Evolutionary conservation across 2,797 vertebrate genomes (phyloP).

Genomic region (Calcarius lapponicus): DNA sequence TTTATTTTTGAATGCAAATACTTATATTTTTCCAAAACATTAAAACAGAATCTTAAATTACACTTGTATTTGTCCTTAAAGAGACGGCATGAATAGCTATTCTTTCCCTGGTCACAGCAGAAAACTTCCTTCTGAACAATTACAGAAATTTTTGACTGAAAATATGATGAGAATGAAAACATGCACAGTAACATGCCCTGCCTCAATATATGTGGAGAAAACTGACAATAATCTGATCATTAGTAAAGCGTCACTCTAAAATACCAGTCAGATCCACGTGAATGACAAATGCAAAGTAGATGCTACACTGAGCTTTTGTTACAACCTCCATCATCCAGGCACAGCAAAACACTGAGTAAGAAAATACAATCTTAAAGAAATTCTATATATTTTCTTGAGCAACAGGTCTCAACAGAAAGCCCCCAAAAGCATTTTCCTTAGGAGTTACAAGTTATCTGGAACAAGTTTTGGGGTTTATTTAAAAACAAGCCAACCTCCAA

Average conservation of each 20-base stretch:
- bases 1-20: not conserved
- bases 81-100: not conserved
- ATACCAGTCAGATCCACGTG: not conserved
- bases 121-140: not conserved
- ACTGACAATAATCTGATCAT: not conserved
- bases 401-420: not conserved
- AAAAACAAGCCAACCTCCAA: not conserved
- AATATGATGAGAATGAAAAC: not conserved
- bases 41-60: not conserved
- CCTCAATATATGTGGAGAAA: not conserved
- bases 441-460: not conserved
- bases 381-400: not conserved
- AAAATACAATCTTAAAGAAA: not conserved
- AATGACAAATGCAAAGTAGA: not conserved
- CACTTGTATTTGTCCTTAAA: not conserved
- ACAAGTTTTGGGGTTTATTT: not conserved
- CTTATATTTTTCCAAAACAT: not conserved
- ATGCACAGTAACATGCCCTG: not conserved
- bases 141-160: not conserved
- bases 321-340: not conserved
- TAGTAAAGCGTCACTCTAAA: not conserved
- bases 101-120: not conserved
- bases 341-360: not conserved
- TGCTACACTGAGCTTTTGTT: not conserved
- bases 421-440: not conserved